A percentile compares a stretch with the other conserved stretches of the same genome.
These are phyloP conservation scores for Epistrophe eligans DNA, from an alignment of 2,888 invertebrate species.

Conservation along the genomic window DNA sequence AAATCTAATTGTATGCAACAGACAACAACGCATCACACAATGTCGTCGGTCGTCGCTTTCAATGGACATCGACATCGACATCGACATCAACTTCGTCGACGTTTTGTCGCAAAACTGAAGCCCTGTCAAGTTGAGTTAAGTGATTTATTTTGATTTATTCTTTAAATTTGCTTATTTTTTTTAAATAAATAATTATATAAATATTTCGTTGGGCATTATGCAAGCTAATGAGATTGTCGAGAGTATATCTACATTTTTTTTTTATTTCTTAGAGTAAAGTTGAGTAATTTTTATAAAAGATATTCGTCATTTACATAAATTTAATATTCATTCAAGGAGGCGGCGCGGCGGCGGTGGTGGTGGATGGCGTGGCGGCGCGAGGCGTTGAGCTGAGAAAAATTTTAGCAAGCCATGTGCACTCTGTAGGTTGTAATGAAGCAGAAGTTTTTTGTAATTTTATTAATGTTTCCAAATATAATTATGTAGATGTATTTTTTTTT, in stretches of 20 bases:
- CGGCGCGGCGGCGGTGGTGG: too few species aligned
- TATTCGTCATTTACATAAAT: slow-evolving; percentile 31
- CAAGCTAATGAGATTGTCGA: slow-evolving; percentile 57
- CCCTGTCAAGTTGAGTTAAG: slow-evolving; percentile 40
- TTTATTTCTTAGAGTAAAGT: neutral
- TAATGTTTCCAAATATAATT: neutral
- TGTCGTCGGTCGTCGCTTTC: slow-evolving; percentile 19
- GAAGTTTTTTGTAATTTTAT: slow-evolving; percentile 12
- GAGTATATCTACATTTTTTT: neutral
- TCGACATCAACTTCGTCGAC: slow-evolving; percentile 24
- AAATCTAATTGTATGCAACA: slow-evolving; percentile 67
- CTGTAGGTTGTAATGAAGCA: slow-evolving; percentile 14
- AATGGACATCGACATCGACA: slow-evolving; percentile 8
- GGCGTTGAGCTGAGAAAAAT: neutral
- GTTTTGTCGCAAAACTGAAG: slow-evolving; percentile 15
- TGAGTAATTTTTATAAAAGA: slow-evolving; percentile 17
- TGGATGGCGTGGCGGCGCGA: neutral
- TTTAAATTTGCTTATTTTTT: slow-evolving; percentile 35
- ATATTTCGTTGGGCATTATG: slow-evolving; percentile 38
- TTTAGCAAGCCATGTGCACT: neutral
- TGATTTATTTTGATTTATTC: slow-evolving; percentile 74
- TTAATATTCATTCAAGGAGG: slow-evolving; percentile 19
- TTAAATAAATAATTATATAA: slow-evolving; percentile 7
- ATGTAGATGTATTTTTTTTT: neutral
- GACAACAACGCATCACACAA: slow-evolving; percentile 14